Evolutionary conservation across 2,113 vertebrate species (phyloP).

Genomic region (Theristicus caerulescens): DNA sequence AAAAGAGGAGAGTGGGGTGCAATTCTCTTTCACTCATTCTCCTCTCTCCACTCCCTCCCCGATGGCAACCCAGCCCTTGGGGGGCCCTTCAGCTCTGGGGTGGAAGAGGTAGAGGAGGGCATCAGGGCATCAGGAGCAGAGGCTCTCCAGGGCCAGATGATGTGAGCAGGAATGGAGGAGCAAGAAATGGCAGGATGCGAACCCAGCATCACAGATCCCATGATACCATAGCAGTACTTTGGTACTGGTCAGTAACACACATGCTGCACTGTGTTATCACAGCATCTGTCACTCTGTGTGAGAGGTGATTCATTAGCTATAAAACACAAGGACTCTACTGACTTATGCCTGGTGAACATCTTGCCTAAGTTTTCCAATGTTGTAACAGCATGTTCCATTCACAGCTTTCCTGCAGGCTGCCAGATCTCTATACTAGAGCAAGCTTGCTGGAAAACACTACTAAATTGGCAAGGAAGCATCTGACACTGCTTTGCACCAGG

Average conservation of each 20-base stretch:
- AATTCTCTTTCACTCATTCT: neutral
- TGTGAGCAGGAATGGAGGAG: neutral
- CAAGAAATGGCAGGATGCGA: neutral
- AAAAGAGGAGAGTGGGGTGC: neutral
- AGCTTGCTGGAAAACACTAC: neutral
- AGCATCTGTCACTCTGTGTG: neutral
- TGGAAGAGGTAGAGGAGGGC: neutral
- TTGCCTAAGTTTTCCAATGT: neutral
- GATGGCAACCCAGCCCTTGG: no score
- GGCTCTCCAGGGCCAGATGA: neutral
- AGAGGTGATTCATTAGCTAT: neutral
- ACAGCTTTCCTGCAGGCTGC: neutral
- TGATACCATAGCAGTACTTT: neutral
- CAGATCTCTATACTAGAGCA: neutral
- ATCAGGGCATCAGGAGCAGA: neutral
- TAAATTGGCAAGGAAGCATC: neutral
- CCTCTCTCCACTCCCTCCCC: neutral
- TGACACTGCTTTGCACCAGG: neutral
- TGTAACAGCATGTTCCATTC: neutral
- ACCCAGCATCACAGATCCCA: neutral
- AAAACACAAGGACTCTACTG: neutral
- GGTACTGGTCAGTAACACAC: neutral
- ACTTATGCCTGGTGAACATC: neutral
- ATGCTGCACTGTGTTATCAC: fast-evolving
- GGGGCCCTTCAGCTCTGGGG: neutral